Base-by-base conservation (phyloP, 2,797 vertebrate genomes). In the Falco concolor region DNA sequence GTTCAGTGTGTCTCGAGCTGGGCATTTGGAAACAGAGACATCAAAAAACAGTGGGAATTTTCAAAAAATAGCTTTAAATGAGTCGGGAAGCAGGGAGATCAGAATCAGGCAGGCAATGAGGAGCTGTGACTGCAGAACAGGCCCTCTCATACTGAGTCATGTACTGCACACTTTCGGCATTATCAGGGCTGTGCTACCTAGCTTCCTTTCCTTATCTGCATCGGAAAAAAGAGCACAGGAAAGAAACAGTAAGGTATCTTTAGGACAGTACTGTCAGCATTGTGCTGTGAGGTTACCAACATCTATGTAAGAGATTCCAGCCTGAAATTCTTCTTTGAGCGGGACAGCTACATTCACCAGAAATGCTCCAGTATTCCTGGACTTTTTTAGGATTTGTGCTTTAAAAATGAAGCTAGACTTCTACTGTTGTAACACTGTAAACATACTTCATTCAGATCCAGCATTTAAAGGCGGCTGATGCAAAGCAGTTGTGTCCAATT, bases 321-420 rank as follows among this genome's bases (percentile, higher is more conserved):
- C 0, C 3, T 67, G 86, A 81, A 92, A 80, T 87, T 73, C 30
- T 73, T 79, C 50, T 69, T 82, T 49, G 67, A 79, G n/a, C 21
- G 84, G 47, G 21, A 81, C 68, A 65, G 44, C 68, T 91, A 74
- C 52, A 28, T 80, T 85, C 40, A 64, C 61, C 76, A 81, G 72
- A 85, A 87, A 19, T 38, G 34, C 60, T 27, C 15, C 24, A 56
- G 34, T 93, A 57, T 64, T 77, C 28, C 57, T 85, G 60, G 60
- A 20, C 23, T 80, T 86, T 86, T 89, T 90, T 72, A 67, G 70
- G 52, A 67, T 60, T 67, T 90, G 92, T 70, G n/a, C 60, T 78
- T 95, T 86, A 36, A 83, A 95, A 94, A 82, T 45, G 44, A 94
- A 89, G 64, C 59, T 64, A 36, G 68, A 93, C 74, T 89, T 85